Evolutionary conservation across 92 coral and sea anemone genomes (phyloP), one percentile per base, ranked within the genome.

Genomic region (Paramuricea clavata): DNA sequence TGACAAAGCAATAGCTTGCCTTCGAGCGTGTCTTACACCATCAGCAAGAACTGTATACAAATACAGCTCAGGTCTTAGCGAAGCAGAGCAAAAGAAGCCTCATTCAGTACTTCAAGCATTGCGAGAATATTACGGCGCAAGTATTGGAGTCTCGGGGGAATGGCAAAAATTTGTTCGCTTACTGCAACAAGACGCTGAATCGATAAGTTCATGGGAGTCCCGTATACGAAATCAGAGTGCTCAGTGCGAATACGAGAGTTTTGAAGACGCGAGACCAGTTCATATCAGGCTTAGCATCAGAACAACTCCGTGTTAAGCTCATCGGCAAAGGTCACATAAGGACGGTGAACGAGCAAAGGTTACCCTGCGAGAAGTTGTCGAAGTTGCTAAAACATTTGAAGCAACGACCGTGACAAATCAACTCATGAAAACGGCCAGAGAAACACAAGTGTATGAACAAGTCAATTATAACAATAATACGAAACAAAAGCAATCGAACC

Each of bases 31-130:
- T 47, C 79, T 88, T 35, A 83, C 88, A n/a, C 88, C 92, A 61
- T 88, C 92, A 64, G 88, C 85, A 70, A 89, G 88, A 89, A 83
- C 88, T 34, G 92, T 83, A 36, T 89, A 75, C 57, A 89, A 83
- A 69, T 83, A 83, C 88, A 89, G 92, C 59, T 71, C 83, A 61
- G 92, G 88, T 35, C 82, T 89, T 43, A 82, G 76, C 52, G 88
- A 83, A 64, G 85, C 59, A 54, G 92, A 89, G 69, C 84, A 83
- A 70, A 89, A 49, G 79, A 89, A 83, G 69, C 85, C 92, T 64
- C 88, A 76, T 69, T 34, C 19, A 42, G 88, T 83, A 59, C 65
- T 83, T 83, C 81, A 65, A 43, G 92, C 92, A 16, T 83, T 89
- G 68, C 83, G 78, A 71, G 87, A 87, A 81, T 73, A 87, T 50